Percentiles rank a stretch among this genome's conserved stretches.
Evolutionary conservation across 2,797 vertebrate genomes (phyloP).

Genomic region (Cossypha dichroa): DNA sequence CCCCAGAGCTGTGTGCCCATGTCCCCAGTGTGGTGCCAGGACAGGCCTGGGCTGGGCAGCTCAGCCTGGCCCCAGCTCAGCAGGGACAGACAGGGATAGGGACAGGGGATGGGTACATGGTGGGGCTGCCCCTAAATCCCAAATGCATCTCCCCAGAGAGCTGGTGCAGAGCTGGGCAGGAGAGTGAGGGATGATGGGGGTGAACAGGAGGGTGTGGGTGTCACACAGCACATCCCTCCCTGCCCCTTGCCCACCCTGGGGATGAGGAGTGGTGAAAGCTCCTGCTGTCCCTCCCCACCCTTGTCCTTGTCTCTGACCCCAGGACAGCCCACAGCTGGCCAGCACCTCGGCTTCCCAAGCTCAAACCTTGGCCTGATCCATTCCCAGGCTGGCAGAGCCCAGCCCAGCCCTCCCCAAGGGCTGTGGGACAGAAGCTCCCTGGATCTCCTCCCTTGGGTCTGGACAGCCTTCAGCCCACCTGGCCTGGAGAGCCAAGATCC

Average conservation of each 20-base stretch:
- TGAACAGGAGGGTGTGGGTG: fast-evolving
- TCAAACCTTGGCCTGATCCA: fast-evolving
- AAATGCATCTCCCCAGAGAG: fast-evolving
- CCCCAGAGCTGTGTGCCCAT: fast-evolving
- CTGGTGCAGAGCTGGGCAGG: background rate
- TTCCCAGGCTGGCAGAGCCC: background rate
- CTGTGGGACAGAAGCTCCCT: background rate
- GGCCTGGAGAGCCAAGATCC: background rate
- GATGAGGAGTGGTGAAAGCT: background rate
- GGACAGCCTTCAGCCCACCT: background rate
- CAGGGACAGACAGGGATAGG: background rate
- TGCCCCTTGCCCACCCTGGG: background rate
- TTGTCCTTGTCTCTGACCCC: background rate
- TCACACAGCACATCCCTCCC: background rate
- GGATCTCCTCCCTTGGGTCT: background rate
- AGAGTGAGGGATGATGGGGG: background rate
- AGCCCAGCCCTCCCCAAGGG: background rate
- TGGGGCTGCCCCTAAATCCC: background rate
- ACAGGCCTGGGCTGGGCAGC: background rate
- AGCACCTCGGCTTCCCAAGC: background rate
- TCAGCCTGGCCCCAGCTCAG: background rate
- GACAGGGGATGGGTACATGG: background rate
- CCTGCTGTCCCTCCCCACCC: background rate
- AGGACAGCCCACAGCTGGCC: background rate
- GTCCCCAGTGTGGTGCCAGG: fast-evolving